Conservation (phyloP, 2,888 invertebrate species). For the Aethes cnicana region DNA sequence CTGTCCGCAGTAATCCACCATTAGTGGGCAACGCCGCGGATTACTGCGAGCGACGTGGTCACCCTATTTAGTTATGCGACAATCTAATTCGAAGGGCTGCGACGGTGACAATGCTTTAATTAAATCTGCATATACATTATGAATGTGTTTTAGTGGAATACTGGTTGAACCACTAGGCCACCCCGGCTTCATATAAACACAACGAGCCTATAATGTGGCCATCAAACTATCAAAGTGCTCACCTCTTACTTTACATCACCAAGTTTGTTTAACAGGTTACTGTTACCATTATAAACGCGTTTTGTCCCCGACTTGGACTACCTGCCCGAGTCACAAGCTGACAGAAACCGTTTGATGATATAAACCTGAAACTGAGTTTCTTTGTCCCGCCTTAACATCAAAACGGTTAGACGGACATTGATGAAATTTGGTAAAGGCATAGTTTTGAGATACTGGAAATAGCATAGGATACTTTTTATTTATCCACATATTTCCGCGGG, state of each 20-base stretch:
- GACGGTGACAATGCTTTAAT: conserved; percentile 7
- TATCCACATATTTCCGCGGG: no score
- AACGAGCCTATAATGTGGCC: no score
- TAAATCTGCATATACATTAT: neutral
- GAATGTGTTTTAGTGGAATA: neutral
- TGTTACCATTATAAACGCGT: conserved; percentile 46
- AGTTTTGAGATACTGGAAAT: no score
- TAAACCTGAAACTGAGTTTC: no score
- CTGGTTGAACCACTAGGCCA: neutral
- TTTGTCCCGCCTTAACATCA: no score
- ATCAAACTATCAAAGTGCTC: neutral
- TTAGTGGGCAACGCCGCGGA: conserved; percentile 46
- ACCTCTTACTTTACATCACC: conserved; percentile 39
- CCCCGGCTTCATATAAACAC: no score
- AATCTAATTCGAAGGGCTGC: conserved; percentile 6
- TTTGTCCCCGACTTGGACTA: conserved; percentile 37
- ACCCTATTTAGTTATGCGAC: conserved; percentile 27
- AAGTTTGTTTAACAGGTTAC: conserved; percentile 60
- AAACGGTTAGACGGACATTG: no score
- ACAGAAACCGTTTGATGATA: no score
- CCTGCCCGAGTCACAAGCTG: conserved; percentile 17
- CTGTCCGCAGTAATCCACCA: conserved; percentile 50
- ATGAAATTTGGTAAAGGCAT: no score
- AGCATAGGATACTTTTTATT: no score
- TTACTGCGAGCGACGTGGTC: conserved; percentile 35